These are phyloP conservation scores for Yponomeuta plumbellus DNA, from an alignment of 2,888 invertebrate species.

Conservation along the genomic window DNA sequence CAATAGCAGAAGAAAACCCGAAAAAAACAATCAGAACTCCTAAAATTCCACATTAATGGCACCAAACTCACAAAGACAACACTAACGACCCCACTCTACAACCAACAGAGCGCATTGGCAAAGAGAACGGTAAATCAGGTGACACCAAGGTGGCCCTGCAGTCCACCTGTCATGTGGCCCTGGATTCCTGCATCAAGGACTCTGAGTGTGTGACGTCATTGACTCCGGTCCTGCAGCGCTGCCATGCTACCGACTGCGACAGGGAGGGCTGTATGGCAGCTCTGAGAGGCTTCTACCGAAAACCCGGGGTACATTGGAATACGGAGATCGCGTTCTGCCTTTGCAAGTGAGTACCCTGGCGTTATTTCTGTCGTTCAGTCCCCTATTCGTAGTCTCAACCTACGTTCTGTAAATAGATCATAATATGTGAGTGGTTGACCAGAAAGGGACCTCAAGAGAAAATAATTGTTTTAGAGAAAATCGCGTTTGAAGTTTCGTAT, in stretches of 20 bases:
- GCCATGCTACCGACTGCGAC: conserved; percentile 83
- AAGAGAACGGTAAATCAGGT: conserved; percentile 74
- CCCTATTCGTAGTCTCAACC: too few relatives aligned
- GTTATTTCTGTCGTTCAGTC: neutral
- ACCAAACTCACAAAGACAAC: conserved; percentile 40
- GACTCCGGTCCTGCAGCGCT: conserved; percentile 90
- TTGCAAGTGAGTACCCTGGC: conserved; percentile 85
- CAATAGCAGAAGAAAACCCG: neutral
- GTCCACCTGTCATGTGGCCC: conserved; percentile 91
- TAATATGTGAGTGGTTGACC: too few relatives aligned
- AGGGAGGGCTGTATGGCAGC: conserved; percentile 92
- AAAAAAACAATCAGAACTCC: neutral
- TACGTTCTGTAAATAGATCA: too few relatives aligned
- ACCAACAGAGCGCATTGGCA: conserved; percentile 70
- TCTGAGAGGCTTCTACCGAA: conserved; percentile 89
- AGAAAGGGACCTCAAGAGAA: too few relatives aligned
- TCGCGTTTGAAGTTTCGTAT: too few relatives aligned
- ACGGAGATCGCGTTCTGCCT: conserved; percentile 94
- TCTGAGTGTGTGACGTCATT: conserved; percentile 85
- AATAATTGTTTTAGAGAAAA: too few relatives aligned
- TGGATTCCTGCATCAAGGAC: conserved; percentile 89
- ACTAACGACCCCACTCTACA: conserved; percentile 33
- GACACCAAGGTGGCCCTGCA: conserved; percentile 79
- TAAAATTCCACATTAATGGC: conserved; percentile 22
- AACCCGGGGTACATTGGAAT: conserved; percentile 87